Evolutionary conservation across 2,888 invertebrate species (phyloP).

Genomic region (Erebia epiphron): DNA sequence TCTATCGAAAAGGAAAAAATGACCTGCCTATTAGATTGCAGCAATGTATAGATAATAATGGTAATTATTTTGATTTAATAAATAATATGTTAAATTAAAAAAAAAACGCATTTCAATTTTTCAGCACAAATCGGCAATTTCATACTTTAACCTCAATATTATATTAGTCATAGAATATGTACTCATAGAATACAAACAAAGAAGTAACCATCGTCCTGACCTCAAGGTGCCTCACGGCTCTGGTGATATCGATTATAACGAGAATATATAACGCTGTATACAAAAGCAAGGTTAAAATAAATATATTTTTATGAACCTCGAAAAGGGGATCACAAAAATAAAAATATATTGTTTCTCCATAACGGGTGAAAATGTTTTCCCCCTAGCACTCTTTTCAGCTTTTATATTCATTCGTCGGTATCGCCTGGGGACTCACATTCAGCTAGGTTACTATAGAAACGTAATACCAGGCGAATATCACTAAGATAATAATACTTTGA

Average conservation of each 20-base stretch:
- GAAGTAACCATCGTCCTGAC: not conserved
- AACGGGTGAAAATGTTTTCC: conserved; percentile 16
- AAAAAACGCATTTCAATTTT: no score
- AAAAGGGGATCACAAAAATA: conserved; percentile 16
- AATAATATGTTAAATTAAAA: no score
- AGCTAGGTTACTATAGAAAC: not conserved
- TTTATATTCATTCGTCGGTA: conserved; percentile 16
- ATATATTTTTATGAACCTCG: not conserved
- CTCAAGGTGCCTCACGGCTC: not conserved
- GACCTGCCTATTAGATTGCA: no score
- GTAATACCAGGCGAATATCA: not conserved
- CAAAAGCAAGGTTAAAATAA: conserved; percentile 2
- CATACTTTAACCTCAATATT: no score
- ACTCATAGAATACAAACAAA: not conserved
- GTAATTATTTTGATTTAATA: no score
- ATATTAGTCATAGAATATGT: no score
- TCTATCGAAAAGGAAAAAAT: no score
- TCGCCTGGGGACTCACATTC: conserved; percentile 14
- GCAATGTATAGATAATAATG: no score
- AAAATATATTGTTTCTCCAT: conserved; percentile 20
- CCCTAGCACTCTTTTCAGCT: conserved; percentile 13
- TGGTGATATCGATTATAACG: not conserved
- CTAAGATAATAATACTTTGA: not conserved
- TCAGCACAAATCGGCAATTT: no score
- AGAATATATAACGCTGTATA: not conserved